A percentile compares a stretch with the other conserved stretches of the same genome.
Conservation (phyloP, 2,113 vertebrate species). For the Nyctibius bracteatus region DNA sequence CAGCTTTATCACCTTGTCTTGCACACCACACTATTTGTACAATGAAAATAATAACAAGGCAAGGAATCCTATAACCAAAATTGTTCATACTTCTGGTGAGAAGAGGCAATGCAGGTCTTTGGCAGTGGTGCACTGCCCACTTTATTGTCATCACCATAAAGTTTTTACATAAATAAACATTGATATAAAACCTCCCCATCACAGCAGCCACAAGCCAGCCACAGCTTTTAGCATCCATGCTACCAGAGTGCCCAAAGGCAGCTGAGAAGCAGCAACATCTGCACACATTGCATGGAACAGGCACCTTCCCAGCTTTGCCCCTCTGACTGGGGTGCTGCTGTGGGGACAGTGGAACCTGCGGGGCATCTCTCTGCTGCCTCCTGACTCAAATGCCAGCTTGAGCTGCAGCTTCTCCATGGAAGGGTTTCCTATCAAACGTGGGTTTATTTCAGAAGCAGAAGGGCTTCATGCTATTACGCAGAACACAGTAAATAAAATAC, state of each 20-base stretch:
- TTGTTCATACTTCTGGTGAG: not conserved
- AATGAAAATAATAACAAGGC: not conserved
- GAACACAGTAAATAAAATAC: not conserved
- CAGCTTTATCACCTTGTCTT: not conserved
- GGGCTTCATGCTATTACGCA: not conserved
- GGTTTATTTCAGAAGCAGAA: not conserved
- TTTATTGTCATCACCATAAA: not conserved
- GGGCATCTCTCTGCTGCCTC: not conserved
- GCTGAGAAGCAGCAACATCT: not conserved
- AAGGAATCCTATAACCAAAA: not conserved
- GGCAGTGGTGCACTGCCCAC: not conserved
- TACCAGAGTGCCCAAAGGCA: not conserved
- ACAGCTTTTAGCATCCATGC: not conserved
- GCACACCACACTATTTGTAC: not conserved
- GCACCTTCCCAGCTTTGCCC: not conserved
- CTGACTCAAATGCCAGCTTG: accelerated
- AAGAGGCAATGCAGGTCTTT: not conserved
- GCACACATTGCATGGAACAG: not conserved
- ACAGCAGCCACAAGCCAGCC: not conserved
- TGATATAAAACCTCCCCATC: not conserved
- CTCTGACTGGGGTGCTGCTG: not conserved
- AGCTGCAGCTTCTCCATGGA: not conserved
- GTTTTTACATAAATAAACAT: not conserved
- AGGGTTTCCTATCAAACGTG: not conserved
- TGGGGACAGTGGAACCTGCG: accelerated